phyloP scores from a whole-genome alignment of 2,113 vertebrate genomes.

The Odocoileus virginianus region DNA sequence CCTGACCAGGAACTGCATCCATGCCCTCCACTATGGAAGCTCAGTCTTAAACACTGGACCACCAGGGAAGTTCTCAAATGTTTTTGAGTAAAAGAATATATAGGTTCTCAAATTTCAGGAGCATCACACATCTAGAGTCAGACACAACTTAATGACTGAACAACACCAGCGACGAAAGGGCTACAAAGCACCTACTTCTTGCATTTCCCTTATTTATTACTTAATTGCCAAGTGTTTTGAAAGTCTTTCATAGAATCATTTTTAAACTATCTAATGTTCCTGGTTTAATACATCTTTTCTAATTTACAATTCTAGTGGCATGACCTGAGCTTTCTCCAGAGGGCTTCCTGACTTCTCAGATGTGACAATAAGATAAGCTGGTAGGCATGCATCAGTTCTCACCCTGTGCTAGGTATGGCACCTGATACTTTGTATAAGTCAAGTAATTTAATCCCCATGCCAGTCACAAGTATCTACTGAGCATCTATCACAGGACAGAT shows the following conservation, averaged over 20 bases:
- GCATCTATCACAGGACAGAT: neutral
- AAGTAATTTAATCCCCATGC: neutral
- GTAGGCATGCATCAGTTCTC: fast-evolving
- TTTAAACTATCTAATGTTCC: neutral
- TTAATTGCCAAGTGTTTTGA: neutral
- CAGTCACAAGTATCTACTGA: neutral
- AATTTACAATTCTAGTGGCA: neutral
- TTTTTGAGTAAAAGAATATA: neutral
- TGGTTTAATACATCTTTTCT: neutral
- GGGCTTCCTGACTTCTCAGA: neutral
- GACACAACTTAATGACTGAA: neutral
- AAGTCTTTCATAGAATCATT: neutral
- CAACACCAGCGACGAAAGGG: neutral
- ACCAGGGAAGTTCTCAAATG: neutral
- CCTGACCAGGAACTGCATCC: neutral
- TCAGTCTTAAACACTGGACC: neutral
- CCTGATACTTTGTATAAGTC: neutral
- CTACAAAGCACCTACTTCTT: neutral
- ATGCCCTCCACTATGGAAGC: neutral
- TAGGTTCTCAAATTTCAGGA: neutral
- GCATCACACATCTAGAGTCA: neutral
- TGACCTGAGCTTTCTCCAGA: neutral
- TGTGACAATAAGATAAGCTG: neutral
- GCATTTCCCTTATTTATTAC: neutral
- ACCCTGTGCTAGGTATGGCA: neutral